Evolutionary conservation across 2,113 vertebrate species (phyloP).

Genomic region (Craseonycteris thonglongyai): DNA sequence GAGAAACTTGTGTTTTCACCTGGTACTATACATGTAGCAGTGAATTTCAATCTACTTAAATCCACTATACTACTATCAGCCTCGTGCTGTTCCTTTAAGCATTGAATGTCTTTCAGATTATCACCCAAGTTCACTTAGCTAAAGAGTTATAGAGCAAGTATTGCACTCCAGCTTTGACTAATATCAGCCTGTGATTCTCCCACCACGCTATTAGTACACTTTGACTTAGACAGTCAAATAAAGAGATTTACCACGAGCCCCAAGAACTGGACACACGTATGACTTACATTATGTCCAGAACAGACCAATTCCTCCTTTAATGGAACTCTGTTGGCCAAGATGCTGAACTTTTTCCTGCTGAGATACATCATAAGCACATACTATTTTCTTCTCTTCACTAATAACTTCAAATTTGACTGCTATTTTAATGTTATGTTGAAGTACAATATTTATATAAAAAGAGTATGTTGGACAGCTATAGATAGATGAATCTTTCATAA

Average conservation of each 20-base stretch:
- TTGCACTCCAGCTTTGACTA: background rate
- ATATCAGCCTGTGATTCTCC: background rate
- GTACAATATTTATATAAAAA: background rate
- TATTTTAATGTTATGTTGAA: background rate
- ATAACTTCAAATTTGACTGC: background rate
- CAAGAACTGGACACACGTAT: background rate
- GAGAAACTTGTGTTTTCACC: background rate
- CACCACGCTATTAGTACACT: background rate
- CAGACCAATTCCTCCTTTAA: background rate
- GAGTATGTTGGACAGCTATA: background rate
- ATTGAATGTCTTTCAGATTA: background rate
- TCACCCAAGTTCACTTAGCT: background rate
- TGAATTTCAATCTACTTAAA: background rate
- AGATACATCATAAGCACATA: background rate
- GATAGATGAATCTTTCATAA: background rate
- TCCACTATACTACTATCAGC: background rate
- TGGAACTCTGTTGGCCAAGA: background rate
- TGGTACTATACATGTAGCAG: background rate
- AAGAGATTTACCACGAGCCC: background rate
- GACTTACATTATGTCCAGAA: background rate
- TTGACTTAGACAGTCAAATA: background rate
- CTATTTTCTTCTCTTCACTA: background rate
- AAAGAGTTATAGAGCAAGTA: background rate
- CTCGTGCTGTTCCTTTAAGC: background rate
- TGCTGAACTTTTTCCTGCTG: background rate